Base-by-base conservation (phyloP, 2,113 vertebrate genomes). In the Martes martes region DNA sequence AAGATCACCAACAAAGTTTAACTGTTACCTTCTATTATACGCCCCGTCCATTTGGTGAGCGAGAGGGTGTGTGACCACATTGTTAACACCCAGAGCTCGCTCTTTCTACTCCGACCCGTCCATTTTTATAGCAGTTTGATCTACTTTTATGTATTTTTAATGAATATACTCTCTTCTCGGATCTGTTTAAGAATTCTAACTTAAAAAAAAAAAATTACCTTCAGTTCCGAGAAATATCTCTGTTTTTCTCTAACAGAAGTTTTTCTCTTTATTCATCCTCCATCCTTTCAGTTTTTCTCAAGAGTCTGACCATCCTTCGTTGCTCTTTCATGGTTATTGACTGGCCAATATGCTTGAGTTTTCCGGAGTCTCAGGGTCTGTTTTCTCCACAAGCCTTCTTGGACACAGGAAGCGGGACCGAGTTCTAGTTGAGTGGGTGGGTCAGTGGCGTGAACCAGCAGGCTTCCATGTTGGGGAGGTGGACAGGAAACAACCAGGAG, bases 151-250 rank as follows among this genome's bases (percentile, higher is more conserved):
- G 52, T 59, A 82, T 73, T 73, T 78, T 69, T 69, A 81, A 50
- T 45, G n/a, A 71, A 13, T 39, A 61, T 67, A 26, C 16, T 89
- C 28, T 87, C 14, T 61, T 83, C 45, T 74, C 33, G 8, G 90
- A 92, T 61, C 36, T n/a, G 18, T 63, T 90, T 87, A 87, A 87
- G 31, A 87, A 52, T 92, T 91, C 28, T 76, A 63, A 69, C 50
- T 52, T 45, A 21, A 55, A 31, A 2, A 47, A 80, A 78, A 78
- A 45, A 39, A 33, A 47, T 19, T 78, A 3, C n/a, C 19, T 10
- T 92, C 11, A 11, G 8, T 61, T 76, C 33, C 4, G 16, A 86
- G 50, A 85, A 42, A 69, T 69, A 86, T 24, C 8, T 74, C 26
- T 8, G 4, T 61, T 96, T 47, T 81, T 85, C 45, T 65, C 42